Evolutionary conservation across 2,113 vertebrate species (phyloP).

Genomic region (Apeltes quadracus): DNA sequence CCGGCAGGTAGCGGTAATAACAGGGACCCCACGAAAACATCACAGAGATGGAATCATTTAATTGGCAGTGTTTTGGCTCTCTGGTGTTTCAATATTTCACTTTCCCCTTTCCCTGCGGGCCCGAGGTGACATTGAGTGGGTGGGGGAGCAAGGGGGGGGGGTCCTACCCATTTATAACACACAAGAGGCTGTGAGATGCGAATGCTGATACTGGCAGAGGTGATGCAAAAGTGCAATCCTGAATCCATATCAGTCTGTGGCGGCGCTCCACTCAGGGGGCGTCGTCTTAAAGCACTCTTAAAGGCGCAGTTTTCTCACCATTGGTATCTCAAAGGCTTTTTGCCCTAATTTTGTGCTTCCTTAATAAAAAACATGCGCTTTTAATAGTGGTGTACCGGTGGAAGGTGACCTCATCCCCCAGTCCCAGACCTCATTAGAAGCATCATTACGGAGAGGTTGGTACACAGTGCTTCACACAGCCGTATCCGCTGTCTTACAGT

Average conservation of each 20-base stretch:
- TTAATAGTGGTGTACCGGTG: slow-evolving; percentile 15
- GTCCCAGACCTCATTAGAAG: slow-evolving; percentile 58
- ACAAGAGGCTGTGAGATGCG: slow-evolving; percentile 57
- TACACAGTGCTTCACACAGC: slow-evolving; percentile 17
- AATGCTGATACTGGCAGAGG: slow-evolving; percentile 58
- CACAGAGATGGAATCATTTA: slow-evolving; percentile 69
- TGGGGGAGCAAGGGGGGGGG: background rate
- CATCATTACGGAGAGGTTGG: slow-evolving; percentile 42
- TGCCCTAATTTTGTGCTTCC: background rate
- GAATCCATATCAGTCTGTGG: slow-evolving; percentile 57
- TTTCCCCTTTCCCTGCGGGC: slow-evolving; percentile 10
- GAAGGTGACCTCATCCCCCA: slow-evolving; percentile 44
- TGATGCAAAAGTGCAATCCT: slow-evolving; percentile 46
- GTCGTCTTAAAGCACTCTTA: slow-evolving; percentile 59
- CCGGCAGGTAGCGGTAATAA: slow-evolving; percentile 60
- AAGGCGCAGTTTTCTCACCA: background rate
- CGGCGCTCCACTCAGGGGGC: slow-evolving; percentile 32
- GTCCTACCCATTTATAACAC: slow-evolving; percentile 69
- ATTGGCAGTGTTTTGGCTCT: slow-evolving; percentile 57
- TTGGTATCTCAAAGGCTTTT: slow-evolving; percentile 23
- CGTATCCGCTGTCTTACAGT: slow-evolving; percentile 36
- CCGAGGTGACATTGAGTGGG: slow-evolving; percentile 65
- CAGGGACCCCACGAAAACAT: slow-evolving; percentile 47
- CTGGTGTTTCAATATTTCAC: slow-evolving; percentile 56
- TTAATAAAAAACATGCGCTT: slow-evolving; percentile 29